Conservation (phyloP, 1,140 invertebrate species). For the Sitodiplosis mosellana region DNA sequence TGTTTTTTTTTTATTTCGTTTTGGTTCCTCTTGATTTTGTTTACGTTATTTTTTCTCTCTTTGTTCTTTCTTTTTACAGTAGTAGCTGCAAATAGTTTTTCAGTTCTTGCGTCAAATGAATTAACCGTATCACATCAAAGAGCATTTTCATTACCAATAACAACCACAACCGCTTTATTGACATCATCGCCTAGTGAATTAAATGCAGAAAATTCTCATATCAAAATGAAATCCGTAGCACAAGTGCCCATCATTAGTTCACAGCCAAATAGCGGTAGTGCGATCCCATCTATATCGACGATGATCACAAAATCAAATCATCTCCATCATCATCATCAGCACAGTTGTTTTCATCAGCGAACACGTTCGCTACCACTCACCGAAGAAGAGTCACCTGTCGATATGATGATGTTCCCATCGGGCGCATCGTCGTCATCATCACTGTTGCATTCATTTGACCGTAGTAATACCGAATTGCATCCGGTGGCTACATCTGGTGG, state of each 20-base stretch:
- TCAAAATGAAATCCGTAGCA: not conserved
- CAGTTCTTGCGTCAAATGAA: not conserved
- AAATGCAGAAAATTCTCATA: not conserved
- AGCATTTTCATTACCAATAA: slow-evolving; percentile 5
- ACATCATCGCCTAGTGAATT: not conserved
- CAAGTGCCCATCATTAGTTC: too few relatives aligned
- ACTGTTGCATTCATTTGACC: slow-evolving; percentile 1
- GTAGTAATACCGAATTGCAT: too few relatives aligned
- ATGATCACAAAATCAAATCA: too few relatives aligned
- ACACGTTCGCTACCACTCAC: slow-evolving; percentile 44
- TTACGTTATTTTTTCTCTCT: not conserved
- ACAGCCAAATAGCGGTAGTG: not conserved
- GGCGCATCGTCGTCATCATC: slow-evolving; percentile 24
- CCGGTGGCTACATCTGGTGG: slow-evolving; percentile 3
- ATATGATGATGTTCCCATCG: slow-evolving; percentile 38
- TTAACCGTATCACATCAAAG: slow-evolving; percentile 3
- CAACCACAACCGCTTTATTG: not conserved
- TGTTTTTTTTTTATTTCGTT: too few relatives aligned
- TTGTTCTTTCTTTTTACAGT: not conserved
- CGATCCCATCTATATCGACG: too few relatives aligned
- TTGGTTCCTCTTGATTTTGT: not conserved
- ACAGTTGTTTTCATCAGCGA: slow-evolving; percentile 32
- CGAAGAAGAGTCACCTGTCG: slow-evolving; percentile 32
- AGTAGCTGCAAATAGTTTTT: not conserved
- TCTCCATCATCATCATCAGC: slow-evolving; percentile 28